A percentile compares a stretch with the other conserved stretches of the same genome.
Conservation (phyloP, 2,888 invertebrate genomes). For the Pseudeuparius sepicola region DNA sequence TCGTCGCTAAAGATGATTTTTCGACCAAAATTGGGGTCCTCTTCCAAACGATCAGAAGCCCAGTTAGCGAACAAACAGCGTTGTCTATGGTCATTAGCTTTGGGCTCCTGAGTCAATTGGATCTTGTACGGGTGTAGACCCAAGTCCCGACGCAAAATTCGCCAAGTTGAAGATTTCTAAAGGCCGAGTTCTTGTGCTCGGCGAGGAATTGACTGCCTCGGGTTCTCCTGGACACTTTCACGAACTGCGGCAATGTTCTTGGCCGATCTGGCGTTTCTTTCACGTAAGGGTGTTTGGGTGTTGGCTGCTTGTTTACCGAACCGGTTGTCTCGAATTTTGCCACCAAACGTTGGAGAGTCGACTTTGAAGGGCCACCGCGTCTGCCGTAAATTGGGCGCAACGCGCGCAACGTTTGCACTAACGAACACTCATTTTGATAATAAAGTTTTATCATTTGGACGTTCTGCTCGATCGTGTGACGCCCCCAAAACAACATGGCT, state of each 20-base stretch:
- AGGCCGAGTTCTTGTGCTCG: conserved; percentile 2
- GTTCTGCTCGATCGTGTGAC: too few relatives aligned
- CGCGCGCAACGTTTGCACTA: too few relatives aligned
- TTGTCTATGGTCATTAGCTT: conserved; percentile 3
- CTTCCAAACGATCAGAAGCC: neutral
- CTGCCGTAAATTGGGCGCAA: too few relatives aligned
- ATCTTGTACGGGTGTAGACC: too few relatives aligned
- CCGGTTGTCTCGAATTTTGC: conserved; percentile 1
- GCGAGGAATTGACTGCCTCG: neutral
- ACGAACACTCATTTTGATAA: too few relatives aligned
- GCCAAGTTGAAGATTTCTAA: conserved; percentile 1
- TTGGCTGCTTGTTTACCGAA: conserved; percentile 3
- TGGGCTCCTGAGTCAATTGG: neutral
- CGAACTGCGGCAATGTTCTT: conserved; percentile 2
- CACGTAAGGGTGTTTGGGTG: too few relatives aligned
- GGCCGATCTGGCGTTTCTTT: conserved; percentile 2
- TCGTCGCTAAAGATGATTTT: too few relatives aligned
- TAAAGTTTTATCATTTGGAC: too few relatives aligned
- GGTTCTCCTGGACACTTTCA: neutral
- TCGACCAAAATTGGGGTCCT: conserved; percentile 2
- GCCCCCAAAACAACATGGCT: too few relatives aligned
- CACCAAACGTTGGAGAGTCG: too few relatives aligned
- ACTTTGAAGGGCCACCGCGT: too few relatives aligned
- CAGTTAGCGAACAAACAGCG: conserved; percentile 3
- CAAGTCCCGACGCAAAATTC: conserved; percentile 3